Conservation (phyloP, 2,797 vertebrate genomes). For the Karalla daura region DNA sequence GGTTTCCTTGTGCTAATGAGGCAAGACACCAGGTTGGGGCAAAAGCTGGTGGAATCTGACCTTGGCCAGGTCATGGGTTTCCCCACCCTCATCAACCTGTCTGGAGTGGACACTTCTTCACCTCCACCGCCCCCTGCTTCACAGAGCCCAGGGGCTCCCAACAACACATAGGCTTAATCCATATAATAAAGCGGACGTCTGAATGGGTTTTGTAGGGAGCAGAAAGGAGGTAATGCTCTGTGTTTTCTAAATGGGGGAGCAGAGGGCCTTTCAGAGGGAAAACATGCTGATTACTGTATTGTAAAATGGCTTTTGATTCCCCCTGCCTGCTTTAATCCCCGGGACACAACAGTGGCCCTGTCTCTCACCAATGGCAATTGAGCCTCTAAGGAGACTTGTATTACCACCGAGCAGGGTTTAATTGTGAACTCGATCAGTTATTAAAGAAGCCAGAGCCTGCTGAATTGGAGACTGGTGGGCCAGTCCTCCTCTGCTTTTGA, state of each 20-base stretch:
- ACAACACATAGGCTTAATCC: conserved; percentile 80
- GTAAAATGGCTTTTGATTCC: conserved; percentile 90
- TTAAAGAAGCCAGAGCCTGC: conserved; percentile 82
- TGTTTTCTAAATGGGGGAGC: conserved; percentile 86
- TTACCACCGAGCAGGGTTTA: conserved; percentile 87
- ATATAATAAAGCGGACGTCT: conserved; percentile 82
- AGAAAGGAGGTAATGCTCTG: conserved; percentile 80
- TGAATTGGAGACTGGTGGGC: conserved; percentile 81
- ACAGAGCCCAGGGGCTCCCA: conserved; percentile 69
- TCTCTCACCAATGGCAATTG: conserved; percentile 80
- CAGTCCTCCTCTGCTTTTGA: conserved; percentile 84
- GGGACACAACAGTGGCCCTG: conserved; percentile 86
- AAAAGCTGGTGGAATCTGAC: conserved; percentile 30
- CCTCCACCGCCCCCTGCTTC: conserved; percentile 67
- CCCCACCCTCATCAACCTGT: conserved; percentile 70
- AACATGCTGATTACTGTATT: conserved; percentile 93
- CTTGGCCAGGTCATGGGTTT: conserved; percentile 72
- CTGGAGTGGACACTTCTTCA: conserved; percentile 76
- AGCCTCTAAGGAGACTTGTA: conserved; percentile 85
- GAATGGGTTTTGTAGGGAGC: conserved; percentile 83
- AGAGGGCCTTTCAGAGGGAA: conserved; percentile 86
- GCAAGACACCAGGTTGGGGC: conserved; percentile 7
- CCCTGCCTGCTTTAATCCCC: conserved; percentile 85
- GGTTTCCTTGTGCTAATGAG: conserved; percentile 1
- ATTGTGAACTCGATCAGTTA: conserved; percentile 86